Evolutionary conservation across 2,888 invertebrate genomes (phyloP), one percentile per base, ranked within the genome.

Genomic region (Phorcus lineatus): DNA sequence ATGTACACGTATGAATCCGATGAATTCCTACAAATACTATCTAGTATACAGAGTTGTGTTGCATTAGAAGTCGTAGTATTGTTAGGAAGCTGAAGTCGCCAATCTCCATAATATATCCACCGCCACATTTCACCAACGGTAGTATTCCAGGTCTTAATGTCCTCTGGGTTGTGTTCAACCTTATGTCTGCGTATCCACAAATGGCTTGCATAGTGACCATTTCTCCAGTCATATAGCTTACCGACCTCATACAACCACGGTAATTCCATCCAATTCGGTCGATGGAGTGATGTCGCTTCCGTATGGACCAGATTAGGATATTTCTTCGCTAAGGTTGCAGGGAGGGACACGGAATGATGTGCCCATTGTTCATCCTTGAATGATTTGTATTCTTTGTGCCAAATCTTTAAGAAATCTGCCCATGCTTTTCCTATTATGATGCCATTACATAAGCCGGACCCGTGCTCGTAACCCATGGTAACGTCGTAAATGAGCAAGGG

Each of bases 121-220:
- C 76, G 53, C 28, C 54, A 76, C 55, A 76, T 54, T 28, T 53
- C 31, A 28, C 76, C 76, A 22, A 54, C 55, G 36, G 76, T 76
- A 17, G 76, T 76, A 22, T 76, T 76, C 76, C 76, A 76, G 28
- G 55, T 76, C 36, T 76, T 76, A 11, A 76, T 76, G 31, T 76
- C 55, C 36, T 31, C 40, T 24, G 55, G 17, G 36, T 76, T 76
- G 13, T 76, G 55, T 76, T 76, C 76, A 7, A 22, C 16, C 6
- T 31, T 19, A 13, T 76, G 55, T 31, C 13, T 19, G 6, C 76
- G 24, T 16, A 76, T 76, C 76, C 76, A 76, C 55, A 76, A 76
- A 76, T 76, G 76, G 16, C 24, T 28, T 31, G 36, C 54, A 31
- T 76, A 76, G 31, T 76, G 52, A 2, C 52, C 52, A 31, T 54